Evolutionary conservation across 1,140 invertebrate genomes (phyloP), one percentile per base, ranked within the genome.

Genomic region (Drosophila baimaii): DNA sequence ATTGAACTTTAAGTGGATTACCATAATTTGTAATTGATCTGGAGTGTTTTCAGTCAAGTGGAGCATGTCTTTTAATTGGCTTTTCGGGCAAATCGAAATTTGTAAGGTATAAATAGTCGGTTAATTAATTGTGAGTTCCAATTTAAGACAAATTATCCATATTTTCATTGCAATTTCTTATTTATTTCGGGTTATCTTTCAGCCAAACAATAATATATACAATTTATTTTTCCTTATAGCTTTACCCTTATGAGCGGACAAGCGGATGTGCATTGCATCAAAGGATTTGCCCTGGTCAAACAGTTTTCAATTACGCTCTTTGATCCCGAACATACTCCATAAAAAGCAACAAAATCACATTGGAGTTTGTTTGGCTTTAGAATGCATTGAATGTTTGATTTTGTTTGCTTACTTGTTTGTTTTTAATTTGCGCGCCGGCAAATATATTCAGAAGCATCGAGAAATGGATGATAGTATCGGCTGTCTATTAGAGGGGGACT

Each of bases 1-100:
- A n/a, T n/a, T n/a, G n/a, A n/a, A n/a, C n/a, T n/a, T n/a, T 33
- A 86, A 85, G 59, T 79, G 58, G 75, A 79, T 82, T 85, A 88
- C 63, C 75, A 80, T 79, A 82, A 76, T 79, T 71, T 33, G 62
- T 44, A 56, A 86, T 68, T 57, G 59, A 58, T 56, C 56, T 59
- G 41, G 37, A 13, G 33, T 54, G 15, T 52, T 62, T 52, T 6
- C 10, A 4, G 13, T 17, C 19, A 35, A 54, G 31, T 10, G 3
- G 19, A 54, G 57, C 29, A 12, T 25, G 29, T 43, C 29, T 39
- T 43, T 37, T 37, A 17, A 29, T 31, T 25, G 19, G 35, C 2
- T 17, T 41, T 12, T n/a, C n/a, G n/a, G n/a, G n/a, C n/a, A n/a
- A n/a, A 19, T 29, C 0, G 17, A 15, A 47, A n/a, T 15, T n/a